These are phyloP conservation scores for Turritopsis rubra DNA, from an alignment of 30 jellyfish, hydroid and myxozoan species.

Conservation along the genomic window DNA sequence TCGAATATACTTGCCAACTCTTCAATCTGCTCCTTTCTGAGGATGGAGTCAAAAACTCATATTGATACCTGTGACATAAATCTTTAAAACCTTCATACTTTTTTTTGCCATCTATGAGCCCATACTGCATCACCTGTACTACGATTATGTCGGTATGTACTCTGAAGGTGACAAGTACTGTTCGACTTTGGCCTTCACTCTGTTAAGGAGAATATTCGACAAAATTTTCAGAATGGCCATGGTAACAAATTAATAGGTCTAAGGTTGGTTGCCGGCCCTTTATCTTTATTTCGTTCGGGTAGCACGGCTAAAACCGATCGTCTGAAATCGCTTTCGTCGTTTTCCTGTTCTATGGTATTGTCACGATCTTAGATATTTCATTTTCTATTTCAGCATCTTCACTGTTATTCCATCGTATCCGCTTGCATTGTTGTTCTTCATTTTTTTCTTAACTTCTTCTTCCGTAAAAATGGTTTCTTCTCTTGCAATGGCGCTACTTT, in stretches of 20 bases:
- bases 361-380: too few relatives aligned
- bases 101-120: constrained; percentile 34
- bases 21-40: neutral
- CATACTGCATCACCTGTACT: constrained; percentile 40
- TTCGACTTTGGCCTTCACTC: constrained; percentile 27
- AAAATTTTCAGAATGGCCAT: constrained; percentile 29
- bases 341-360: too few relatives aligned
- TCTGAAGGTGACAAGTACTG: constrained; percentile 29
- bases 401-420: too few relatives aligned
- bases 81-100: neutral
- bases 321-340: constrained; percentile 12
- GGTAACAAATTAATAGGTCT: constrained; percentile 30
- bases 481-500: too few relatives aligned
- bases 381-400: too few relatives aligned
- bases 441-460: too few relatives aligned
- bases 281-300: constrained; percentile 25
- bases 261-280: constrained; percentile 35
- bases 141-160: constrained; percentile 26
- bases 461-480: too few relatives aligned
- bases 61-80: too few relatives aligned
- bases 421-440: too few relatives aligned
- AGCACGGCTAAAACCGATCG: constrained; percentile 14
- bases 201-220: constrained; percentile 27
- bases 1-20: neutral
- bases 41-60: neutral